phyloP scores from a whole-genome alignment of 2,888 invertebrate genomes.

The Syrphus vitripennis region DNA sequence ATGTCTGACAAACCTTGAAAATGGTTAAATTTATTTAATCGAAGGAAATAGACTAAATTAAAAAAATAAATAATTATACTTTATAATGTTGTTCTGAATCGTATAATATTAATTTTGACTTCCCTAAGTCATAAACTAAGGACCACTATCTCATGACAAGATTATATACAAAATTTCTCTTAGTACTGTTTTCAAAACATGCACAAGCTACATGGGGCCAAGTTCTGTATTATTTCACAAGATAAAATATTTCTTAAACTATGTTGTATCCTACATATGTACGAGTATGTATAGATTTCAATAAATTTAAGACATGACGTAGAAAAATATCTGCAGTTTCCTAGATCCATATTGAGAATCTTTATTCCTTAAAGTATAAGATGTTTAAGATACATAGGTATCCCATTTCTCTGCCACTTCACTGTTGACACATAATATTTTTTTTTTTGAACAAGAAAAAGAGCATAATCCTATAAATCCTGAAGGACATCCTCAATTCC shows the following conservation, averaged over 20 bases:
- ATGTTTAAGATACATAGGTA: too few relatives aligned
- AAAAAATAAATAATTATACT: too few relatives aligned
- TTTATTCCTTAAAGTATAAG: neutral
- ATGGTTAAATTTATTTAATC: too few relatives aligned
- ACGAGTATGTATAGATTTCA: neutral
- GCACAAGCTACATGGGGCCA: neutral
- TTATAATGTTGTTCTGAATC: too few relatives aligned
- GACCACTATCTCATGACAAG: too few relatives aligned
- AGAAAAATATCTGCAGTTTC: neutral
- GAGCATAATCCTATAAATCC: neutral
- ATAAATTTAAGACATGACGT: neutral
- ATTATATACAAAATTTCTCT: neutral
- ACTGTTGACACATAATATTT: neutral
- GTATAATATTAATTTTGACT: too few relatives aligned
- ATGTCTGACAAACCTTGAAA: too few relatives aligned
- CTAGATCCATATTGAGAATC: neutral
- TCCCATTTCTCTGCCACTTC: neutral
- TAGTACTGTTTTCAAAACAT: neutral
- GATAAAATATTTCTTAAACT: neutral
- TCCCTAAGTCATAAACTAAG: too few relatives aligned
- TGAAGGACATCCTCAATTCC: neutral
- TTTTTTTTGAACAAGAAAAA: neutral
- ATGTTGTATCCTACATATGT: too few relatives aligned
- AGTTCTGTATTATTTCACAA: neutral
- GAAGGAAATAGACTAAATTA: too few relatives aligned